These are phyloP conservation scores for Nomada flava DNA, from an alignment of 2,888 invertebrate species.

Conservation along the genomic window DNA sequence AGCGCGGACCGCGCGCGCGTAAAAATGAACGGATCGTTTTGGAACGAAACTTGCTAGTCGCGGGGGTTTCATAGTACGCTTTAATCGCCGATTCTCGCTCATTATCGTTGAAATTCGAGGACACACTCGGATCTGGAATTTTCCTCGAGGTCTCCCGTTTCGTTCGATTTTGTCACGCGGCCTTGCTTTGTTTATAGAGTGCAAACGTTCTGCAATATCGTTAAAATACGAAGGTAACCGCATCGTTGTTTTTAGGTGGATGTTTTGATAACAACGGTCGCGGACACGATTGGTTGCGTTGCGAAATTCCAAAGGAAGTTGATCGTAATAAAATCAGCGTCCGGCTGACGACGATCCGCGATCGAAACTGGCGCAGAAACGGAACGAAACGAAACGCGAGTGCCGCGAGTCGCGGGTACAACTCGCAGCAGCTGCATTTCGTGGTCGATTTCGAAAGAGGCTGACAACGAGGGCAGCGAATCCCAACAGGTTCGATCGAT, in stretches of 20 bases:
- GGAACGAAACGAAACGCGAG: too few species aligned
- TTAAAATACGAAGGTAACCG: constrained; percentile 14
- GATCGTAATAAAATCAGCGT: constrained; percentile 5
- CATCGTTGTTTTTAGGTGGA: constrained; percentile 45
- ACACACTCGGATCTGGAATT: constrained; percentile 63
- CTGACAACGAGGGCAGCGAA: background rate
- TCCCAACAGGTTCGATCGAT: background rate
- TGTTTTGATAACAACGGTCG: constrained; percentile 43
- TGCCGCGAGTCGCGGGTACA: too few species aligned
- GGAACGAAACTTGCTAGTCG: constrained; percentile 22
- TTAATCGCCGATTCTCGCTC: constrained; percentile 40
- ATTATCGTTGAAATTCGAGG: constrained; percentile 71
- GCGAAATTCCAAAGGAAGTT: constrained; percentile 14
- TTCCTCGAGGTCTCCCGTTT: constrained; percentile 66
- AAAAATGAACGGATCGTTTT: constrained; percentile 39
- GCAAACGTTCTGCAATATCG: constrained; percentile 48
- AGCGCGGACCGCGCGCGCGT: background rate
- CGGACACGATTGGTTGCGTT: constrained; percentile 3
- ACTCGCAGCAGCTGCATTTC: too few species aligned
- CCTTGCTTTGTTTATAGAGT: constrained; percentile 65
- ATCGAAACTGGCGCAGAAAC: background rate
- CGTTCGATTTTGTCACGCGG: constrained; percentile 68
- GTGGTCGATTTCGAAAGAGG: background rate
- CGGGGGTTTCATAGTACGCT: constrained; percentile 42
- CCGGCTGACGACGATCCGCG: background rate